Conservation (phyloP, 2,888 invertebrate genomes). For the Tenthredo livida region DNA sequence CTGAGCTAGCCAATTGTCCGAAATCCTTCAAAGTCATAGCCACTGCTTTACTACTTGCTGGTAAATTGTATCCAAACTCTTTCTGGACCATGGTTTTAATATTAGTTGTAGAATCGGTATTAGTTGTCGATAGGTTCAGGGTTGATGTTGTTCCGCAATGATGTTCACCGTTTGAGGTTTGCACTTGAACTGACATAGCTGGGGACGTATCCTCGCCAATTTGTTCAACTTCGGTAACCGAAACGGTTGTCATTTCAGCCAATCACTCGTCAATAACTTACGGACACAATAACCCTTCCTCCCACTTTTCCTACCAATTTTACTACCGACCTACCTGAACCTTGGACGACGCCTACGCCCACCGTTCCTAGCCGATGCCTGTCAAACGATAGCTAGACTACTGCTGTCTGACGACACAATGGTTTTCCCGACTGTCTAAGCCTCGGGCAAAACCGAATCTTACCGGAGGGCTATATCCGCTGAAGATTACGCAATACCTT, state of each 20-base stretch:
- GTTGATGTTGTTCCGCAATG: slow-evolving; percentile 20
- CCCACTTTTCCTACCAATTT: slow-evolving; percentile 20
- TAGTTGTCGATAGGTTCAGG: not conserved
- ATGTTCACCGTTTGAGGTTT: slow-evolving; percentile 57
- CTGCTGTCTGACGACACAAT: slow-evolving; percentile 44
- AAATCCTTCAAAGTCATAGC: slow-evolving; percentile 57
- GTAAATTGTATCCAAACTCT: slow-evolving; percentile 23
- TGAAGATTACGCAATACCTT: slow-evolving; percentile 25
- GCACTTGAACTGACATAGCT: slow-evolving; percentile 61
- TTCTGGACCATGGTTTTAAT: not conserved
- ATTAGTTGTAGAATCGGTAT: not conserved
- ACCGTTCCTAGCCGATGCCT: slow-evolving; percentile 30
- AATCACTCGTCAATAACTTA: slow-evolving; percentile 39
- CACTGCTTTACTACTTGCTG: slow-evolving; percentile 17
- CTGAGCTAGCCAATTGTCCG: slow-evolving; percentile 32
- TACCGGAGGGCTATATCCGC: slow-evolving; percentile 15
- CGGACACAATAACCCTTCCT: slow-evolving; percentile 46
- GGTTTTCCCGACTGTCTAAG: slow-evolving; percentile 36
- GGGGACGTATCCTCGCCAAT: slow-evolving; percentile 61
- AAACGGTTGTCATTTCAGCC: slow-evolving; percentile 47
- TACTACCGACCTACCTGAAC: slow-evolving; percentile 34
- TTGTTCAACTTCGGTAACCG: slow-evolving; percentile 60
- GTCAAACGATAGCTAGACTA: slow-evolving; percentile 33
- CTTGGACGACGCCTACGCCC: slow-evolving; percentile 13
- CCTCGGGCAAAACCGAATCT: slow-evolving; percentile 43